Conservation (phyloP, 1,140 invertebrate species). For the Berghia stephanieae region DNA sequence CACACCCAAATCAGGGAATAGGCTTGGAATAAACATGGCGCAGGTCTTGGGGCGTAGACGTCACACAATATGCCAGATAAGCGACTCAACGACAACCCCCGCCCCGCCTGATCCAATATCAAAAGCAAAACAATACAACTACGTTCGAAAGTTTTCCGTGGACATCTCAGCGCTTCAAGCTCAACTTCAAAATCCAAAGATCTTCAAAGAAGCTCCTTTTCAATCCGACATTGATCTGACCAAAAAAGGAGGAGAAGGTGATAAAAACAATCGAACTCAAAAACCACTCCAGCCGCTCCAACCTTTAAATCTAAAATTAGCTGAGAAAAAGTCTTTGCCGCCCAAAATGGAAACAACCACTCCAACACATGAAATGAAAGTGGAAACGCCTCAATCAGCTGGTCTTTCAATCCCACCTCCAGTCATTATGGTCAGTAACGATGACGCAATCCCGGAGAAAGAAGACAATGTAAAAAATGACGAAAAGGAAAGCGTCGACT, state of each 20-base stretch:
- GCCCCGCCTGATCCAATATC: constrained; percentile 33
- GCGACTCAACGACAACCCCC: constrained; percentile 40
- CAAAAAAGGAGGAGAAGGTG: constrained; percentile 22
- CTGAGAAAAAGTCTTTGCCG: constrained; percentile 26
- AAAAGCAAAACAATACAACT: constrained; percentile 59
- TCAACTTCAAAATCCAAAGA: constrained; percentile 64
- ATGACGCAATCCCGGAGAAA: constrained; percentile 12
- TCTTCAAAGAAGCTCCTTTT: constrained; percentile 57
- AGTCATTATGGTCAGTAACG: constrained; percentile 46
- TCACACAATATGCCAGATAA: constrained; percentile 59
- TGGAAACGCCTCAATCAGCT: constrained; percentile 19
- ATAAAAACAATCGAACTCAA: constrained; percentile 17
- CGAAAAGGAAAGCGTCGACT: neutral
- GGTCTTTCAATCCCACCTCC: constrained; percentile 28
- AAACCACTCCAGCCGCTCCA: constrained; percentile 21
- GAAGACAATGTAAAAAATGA: constrained; percentile 11
- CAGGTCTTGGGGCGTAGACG: constrained; percentile 50
- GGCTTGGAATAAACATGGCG: constrained; percentile 30
- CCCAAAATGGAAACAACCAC: neutral
- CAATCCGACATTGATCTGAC: constrained; percentile 50
- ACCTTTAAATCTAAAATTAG: neutral
- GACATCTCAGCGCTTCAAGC: constrained; percentile 63
- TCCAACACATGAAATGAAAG: constrained; percentile 5
- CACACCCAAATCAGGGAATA: constrained; percentile 18
- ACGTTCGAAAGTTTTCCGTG: constrained; percentile 65